Evolutionary conservation across 2,113 vertebrate genomes (phyloP).

Genomic region (Campylomormyrus tamandua): DNA sequence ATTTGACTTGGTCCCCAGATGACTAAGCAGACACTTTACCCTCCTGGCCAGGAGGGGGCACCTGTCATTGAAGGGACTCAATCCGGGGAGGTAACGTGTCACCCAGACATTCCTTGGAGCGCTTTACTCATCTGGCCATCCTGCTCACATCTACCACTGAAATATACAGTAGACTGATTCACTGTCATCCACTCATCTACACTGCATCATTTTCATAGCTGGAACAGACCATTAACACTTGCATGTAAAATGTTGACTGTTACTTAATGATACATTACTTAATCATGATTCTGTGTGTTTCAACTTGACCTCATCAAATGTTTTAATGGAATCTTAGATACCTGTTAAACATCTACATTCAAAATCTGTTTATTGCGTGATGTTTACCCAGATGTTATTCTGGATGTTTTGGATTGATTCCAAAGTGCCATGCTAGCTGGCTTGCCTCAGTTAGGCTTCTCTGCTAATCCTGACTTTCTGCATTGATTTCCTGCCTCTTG

Average conservation of each 20-base stretch:
- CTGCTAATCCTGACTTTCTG: not conserved
- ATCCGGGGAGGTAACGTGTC: conserved; percentile 75
- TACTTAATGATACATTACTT: not conserved
- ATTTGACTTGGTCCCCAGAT: conserved; percentile 50
- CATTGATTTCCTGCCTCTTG: not conserved
- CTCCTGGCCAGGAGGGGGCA: conserved; percentile 62
- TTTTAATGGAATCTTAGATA: conserved; percentile 11
- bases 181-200: not conserved
- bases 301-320: not conserved
- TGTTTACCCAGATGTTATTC: not conserved
- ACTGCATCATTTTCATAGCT: not conserved
- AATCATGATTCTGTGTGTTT: conserved; percentile 6
- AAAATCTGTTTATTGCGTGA: not conserved
- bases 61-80: conserved; percentile 56
- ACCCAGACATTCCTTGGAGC: not conserved
- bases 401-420: not conserved
- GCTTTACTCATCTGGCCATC: conserved; percentile 11
- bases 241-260: not conserved
- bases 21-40: conserved; percentile 58
- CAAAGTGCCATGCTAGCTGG: not conserved
- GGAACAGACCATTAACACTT: conserved; percentile 1
- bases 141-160: conserved; percentile 15
- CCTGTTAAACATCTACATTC: not conserved
- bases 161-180: not conserved
- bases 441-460: not conserved